Evolutionary conservation across 2,888 invertebrate species (phyloP).

Genomic region (Drosophila robusta): DNA sequence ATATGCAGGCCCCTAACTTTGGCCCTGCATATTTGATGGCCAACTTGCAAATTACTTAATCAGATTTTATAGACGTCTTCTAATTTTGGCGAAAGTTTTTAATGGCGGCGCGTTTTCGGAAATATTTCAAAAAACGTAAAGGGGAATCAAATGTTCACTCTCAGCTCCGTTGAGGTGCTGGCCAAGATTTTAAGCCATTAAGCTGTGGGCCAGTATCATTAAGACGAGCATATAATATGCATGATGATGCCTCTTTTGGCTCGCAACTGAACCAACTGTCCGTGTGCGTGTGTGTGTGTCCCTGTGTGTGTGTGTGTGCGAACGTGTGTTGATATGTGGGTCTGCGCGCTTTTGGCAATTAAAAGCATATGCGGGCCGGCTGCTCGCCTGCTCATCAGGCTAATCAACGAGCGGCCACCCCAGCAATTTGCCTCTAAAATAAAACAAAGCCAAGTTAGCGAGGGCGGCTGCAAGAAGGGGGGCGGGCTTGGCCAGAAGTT

Average conservation of each 20-base stretch:
- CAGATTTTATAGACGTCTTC: conserved; percentile 59
- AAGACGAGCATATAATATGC: conserved; percentile 9
- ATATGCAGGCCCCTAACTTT: conserved; percentile 62
- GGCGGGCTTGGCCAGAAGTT: no score
- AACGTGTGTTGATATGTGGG: conserved; percentile 53
- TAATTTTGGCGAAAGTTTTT: conserved; percentile 27
- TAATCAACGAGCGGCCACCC: conserved; percentile 68
- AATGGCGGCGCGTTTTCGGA: conserved; percentile 2
- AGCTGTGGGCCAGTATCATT: conserved; percentile 52
- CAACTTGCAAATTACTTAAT: conserved; percentile 76
- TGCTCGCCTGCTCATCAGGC: conserved; percentile 31
- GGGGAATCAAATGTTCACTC: not conserved
- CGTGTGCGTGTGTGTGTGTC: not conserved
- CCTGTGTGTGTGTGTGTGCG: not conserved
- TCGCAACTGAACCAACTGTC: not conserved
- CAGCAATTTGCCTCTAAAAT: conserved; percentile 63
- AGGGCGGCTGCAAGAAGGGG: not conserved
- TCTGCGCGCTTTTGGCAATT: conserved; percentile 66
- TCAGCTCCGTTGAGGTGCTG: conserved; percentile 26
- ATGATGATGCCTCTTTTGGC: conserved; percentile 4
- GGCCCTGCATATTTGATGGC: conserved; percentile 70
- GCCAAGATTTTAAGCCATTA: conserved; percentile 57
- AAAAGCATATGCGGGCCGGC: conserved; percentile 73
- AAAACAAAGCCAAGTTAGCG: conserved; percentile 57
- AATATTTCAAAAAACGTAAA: not conserved